Conservation (phyloP, 2,888 invertebrate genomes). For the Encarsia formosa region DNA sequence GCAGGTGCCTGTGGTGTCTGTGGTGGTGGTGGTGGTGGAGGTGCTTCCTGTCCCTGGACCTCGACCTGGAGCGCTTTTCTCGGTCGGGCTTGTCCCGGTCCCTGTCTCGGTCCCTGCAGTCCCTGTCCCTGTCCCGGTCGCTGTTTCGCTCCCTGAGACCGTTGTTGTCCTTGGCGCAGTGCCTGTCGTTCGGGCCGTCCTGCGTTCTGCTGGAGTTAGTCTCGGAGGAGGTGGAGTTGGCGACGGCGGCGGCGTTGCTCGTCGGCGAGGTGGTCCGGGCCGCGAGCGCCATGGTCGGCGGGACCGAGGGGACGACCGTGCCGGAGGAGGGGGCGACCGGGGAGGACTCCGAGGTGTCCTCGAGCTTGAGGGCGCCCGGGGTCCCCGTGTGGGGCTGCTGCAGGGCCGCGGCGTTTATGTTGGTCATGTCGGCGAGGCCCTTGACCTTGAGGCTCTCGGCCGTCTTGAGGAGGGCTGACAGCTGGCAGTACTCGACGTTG, state of each 20-base stretch:
- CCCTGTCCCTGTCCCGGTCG: not conserved
- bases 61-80: constrained; percentile 12
- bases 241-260: constrained; percentile 27
- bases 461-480: constrained; percentile 84
- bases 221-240: constrained; percentile 13
- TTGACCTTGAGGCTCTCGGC: constrained; percentile 91
- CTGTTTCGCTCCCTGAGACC: constrained; percentile 30
- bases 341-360: not conserved
- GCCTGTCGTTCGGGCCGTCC: constrained; percentile 14
- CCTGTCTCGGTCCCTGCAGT: constrained; percentile 26
- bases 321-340: constrained; percentile 24
- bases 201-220: too few species aligned
- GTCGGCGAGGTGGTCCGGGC: not conserved
- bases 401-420: constrained; percentile 61
- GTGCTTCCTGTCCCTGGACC: not conserved
- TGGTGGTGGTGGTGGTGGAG: constrained; percentile 19
- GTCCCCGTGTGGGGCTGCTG: constrained; percentile 31
- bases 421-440: constrained; percentile 90
- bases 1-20: not conserved
- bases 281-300: not conserved
- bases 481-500: constrained; percentile 90
- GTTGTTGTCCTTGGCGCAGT: constrained; percentile 34
- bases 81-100: constrained; percentile 30
- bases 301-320: not conserved
- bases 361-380: too few species aligned